phyloP scores from a whole-genome alignment of 2,888 invertebrate genomes.

The Polyploca ridens region DNA sequence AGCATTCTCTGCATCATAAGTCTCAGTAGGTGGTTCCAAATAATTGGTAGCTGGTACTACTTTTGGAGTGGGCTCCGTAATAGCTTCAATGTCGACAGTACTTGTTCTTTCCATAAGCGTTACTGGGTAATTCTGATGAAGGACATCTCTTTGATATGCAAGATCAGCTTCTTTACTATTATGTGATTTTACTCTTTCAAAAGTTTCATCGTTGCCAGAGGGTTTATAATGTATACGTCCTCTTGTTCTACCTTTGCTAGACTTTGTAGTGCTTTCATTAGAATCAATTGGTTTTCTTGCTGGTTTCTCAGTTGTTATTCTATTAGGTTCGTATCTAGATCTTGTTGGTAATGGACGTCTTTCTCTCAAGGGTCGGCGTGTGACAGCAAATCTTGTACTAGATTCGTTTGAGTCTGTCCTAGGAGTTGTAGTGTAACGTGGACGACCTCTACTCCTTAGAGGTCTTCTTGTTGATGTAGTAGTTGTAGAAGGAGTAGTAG shows the following conservation, averaged over 20 bases:
- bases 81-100: conserved; percentile 77
- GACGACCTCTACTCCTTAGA: conserved; percentile 65
- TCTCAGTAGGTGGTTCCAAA: conserved; percentile 49
- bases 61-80: conserved; percentile 68
- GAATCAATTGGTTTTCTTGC: conserved; percentile 56
- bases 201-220: conserved; percentile 66
- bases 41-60: conserved; percentile 47
- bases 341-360: conserved; percentile 74
- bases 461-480: conserved; percentile 66
- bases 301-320: conserved; percentile 67
- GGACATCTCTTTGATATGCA: conserved; percentile 86
- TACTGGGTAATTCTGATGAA: conserved; percentile 87
- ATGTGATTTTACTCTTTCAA: conserved; percentile 54
- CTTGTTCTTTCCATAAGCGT: conserved; percentile 79
- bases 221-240: conserved; percentile 82
- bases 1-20: conserved; percentile 72
- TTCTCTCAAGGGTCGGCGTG: conserved; percentile 81
- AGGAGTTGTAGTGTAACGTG: conserved; percentile 72
- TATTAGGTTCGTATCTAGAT: conserved; percentile 70
- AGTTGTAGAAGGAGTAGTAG: conserved; percentile 55
- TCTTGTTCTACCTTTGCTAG: conserved; percentile 69
- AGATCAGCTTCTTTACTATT: conserved; percentile 69
- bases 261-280: conserved; percentile 66
- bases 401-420: conserved; percentile 72
- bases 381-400: conserved; percentile 64